Evolutionary conservation across 2,888 invertebrate genomes (phyloP), one percentile per base, ranked within the genome.

Genomic region (Tiliacea citrago): DNA sequence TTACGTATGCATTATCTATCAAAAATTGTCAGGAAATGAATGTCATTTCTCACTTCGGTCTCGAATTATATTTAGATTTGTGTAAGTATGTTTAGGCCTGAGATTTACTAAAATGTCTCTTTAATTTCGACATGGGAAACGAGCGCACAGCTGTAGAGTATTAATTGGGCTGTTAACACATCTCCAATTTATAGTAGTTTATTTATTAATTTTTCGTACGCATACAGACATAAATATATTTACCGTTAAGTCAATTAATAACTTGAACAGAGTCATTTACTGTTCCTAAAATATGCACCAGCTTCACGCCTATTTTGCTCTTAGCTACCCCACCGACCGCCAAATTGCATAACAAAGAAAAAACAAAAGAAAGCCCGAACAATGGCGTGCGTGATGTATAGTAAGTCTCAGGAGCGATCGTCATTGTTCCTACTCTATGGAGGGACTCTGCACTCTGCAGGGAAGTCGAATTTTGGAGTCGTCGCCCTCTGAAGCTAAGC

Each of bases 301-400:
- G 92, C 91, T 91, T 93, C 90, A 90, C 89, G 91, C 88, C 86
- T 92, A 91, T 91, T 91, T 85, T 86, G 73, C 79, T 88, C 86
- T 86, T 89, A 88, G 87, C 87, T 85, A 87, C 90, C 90, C 89
- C 84, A 82, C 66, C 77, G 63, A 78, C 90, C 88, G 85, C 90
- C 89, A 92, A 93, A 93, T 94, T 92, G 91, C 90, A 85, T 87
- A 84, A 92, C 92, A 92, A 93, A 92, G 88, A 90, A 92, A 91
- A 93, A 92, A 93, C 93, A 93, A 94, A 93, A 92, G 92, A 89
- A 85, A 75, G 67, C 75, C 76, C 74, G 87, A 92, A 95, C 94
- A 95, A 95, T 92, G 89, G 93, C 89, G 89, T 87, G 90, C 92
- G 91, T 93, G 93, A 92, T 90, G 92, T 90, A 90, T 85, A 91